phyloP scores from a whole-genome alignment of 2,113 vertebrate species.

The Fukomys damarensis region DNA sequence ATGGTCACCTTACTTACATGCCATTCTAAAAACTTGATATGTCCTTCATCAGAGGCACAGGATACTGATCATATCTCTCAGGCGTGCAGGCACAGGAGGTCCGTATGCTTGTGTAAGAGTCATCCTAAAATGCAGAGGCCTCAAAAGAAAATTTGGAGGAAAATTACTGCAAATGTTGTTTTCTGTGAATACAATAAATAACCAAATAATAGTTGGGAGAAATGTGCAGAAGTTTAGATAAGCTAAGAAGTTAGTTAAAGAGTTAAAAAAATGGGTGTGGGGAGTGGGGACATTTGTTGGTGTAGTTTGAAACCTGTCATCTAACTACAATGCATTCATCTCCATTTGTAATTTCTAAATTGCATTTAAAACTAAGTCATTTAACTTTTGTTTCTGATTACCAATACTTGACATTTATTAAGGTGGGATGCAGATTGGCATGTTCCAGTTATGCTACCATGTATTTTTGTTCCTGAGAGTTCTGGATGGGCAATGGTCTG shows the following conservation, averaged over 20 bases:
- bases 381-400: neutral
- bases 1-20: neutral
- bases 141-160: neutral
- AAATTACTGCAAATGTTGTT: neutral
- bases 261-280: neutral
- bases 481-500: neutral
- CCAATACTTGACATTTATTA: neutral
- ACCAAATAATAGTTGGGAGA: slow-evolving; percentile 2
- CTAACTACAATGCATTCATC: neutral
- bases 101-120: neutral
- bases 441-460: neutral
- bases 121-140: neutral
- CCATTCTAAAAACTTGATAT: neutral
- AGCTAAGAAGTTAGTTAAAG: neutral
- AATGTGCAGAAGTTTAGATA: neutral
- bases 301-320: neutral
- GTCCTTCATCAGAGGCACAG: neutral
- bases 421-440: neutral
- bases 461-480: neutral
- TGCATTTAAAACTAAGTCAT: neutral
- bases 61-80: neutral
- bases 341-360: neutral
- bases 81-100: neutral
- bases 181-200: neutral
- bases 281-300: neutral